Percentiles rank a stretch among this genome's conserved stretches.
These are phyloP conservation scores for Frankliniella fusca DNA, from an alignment of 2,888 invertebrate species.

Conservation along the genomic window DNA sequence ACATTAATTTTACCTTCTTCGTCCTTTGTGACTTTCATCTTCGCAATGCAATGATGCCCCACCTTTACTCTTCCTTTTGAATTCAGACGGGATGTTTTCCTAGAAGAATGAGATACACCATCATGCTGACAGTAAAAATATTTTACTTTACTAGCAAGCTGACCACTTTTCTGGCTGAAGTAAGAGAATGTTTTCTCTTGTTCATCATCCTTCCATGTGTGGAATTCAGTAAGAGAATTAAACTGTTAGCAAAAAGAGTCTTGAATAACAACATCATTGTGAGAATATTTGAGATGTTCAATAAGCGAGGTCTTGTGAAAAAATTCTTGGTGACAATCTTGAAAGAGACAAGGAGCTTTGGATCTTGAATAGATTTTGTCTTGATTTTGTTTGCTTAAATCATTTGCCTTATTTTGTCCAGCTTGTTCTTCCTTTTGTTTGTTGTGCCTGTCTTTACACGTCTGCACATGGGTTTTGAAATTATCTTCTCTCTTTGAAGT, in stretches of 20 bases:
- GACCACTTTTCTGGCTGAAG: constrained; percentile 14
- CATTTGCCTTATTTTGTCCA: neutral
- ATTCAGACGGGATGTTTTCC: constrained; percentile 1
- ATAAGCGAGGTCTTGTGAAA: constrained; percentile 22
- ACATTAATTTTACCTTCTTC: constrained; percentile 16
- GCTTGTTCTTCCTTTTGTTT: no score
- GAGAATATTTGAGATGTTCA: constrained; percentile 21
- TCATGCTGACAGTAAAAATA: constrained; percentile 31
- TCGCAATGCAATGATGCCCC: constrained; percentile 18
- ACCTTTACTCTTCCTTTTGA: constrained; percentile 19
- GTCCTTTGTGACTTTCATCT: neutral
- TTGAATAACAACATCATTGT: neutral
- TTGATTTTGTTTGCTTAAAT: neutral
- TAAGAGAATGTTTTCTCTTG: constrained; percentile 30
- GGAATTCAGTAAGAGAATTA: constrained; percentile 15
- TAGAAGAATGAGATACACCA: neutral
- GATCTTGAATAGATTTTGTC: no score
- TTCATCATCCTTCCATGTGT: constrained; percentile 31
- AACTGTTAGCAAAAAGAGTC: neutral
- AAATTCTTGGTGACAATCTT: constrained; percentile 23
- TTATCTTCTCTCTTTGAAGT: no score
- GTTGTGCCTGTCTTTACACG: neutral
- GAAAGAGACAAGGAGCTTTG: constrained; percentile 27
- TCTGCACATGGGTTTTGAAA: no score
- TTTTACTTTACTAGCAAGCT: neutral